Percentiles rank a stretch among this genome's conserved stretches.
phyloP scores from a whole-genome alignment of 2,113 vertebrate genomes.

The Phodopus roborovskii region DNA sequence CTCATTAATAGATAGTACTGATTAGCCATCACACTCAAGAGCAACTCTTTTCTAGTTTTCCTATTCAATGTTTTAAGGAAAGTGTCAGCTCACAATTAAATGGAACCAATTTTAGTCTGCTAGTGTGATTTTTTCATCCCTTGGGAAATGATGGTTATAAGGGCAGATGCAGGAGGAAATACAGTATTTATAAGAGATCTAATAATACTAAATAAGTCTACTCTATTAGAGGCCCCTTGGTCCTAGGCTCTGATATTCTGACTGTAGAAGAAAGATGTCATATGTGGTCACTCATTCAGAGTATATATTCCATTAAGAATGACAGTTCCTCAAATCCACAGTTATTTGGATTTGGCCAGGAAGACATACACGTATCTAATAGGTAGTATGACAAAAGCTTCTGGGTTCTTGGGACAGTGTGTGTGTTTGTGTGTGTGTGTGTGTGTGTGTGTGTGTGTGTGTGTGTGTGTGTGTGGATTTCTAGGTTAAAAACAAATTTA shows the following conservation, averaged over 20 bases:
- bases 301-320: neutral
- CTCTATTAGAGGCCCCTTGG: neutral
- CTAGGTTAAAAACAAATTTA: slow-evolving; percentile 8
- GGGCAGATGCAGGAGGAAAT: neutral
- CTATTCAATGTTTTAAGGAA: neutral
- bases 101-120: neutral
- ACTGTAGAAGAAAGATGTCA: neutral
- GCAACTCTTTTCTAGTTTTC: neutral
- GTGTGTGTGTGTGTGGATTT: neutral
- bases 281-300: neutral
- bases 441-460: neutral
- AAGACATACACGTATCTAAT: neutral
- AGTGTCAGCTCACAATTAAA: neutral
- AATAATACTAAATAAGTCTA: neutral
- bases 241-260: neutral
- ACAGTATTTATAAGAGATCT: slow-evolving; percentile 10
- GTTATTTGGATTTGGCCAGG: neutral
- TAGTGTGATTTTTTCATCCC: neutral
- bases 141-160: neutral
- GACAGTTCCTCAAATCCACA: neutral
- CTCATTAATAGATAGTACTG: neutral
- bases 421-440: neutral
- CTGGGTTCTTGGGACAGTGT: neutral
- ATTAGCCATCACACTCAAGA: neutral
- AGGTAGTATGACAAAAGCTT: neutral